Base-by-base conservation (phyloP, 2,113 vertebrate species). In the Diglossa brunneiventris region DNA sequence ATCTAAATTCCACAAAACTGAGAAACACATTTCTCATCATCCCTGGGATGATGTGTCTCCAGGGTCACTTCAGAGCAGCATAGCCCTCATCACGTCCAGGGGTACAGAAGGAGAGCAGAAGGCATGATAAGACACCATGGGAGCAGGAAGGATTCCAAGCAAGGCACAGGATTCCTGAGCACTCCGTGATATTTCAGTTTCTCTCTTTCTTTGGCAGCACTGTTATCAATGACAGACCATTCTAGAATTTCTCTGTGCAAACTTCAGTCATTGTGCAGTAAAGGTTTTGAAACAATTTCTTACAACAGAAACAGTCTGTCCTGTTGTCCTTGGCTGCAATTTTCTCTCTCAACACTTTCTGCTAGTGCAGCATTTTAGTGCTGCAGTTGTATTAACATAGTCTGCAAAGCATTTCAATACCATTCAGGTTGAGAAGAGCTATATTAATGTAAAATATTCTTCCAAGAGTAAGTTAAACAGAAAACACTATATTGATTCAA, bases 391-490 rank as follows among this genome's bases (percentile, higher is more conserved):
- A 91, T 94, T 96, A 94, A 69, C 68, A 74, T 49, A 74, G 50
- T 67, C 92, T 87, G 49, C 13, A 4, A 93, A 92, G 87, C 6
- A 8, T 93, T 94, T 92, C 89, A 63, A 76, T 75, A 95, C 35
- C 76, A 90, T 89, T 94, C 90, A 94, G 47, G 67, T 80, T 85
- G 66, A 89, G 76, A 93, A 92, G 80, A 72, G 26, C 63, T 92
- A 67, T 81, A 91, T 87, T 94, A 92, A 81, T 68, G 47, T 77
- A 95, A 96, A 95, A 95, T 92, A 95, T 83, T 95, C 68, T 93
- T 92, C 22, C 20, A 75, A 93, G 77, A 89, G 87, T 74, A 89
- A 90, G 83, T 95, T 96, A 94, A 95, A 89, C 90, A 92, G 90
- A 85, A 95, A 95, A 94, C 80, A 77, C 41, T 50, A 2, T 92